Evolutionary conservation across 2,797 vertebrate genomes (phyloP).

Genomic region (Bryconaethiops microstoma): DNA sequence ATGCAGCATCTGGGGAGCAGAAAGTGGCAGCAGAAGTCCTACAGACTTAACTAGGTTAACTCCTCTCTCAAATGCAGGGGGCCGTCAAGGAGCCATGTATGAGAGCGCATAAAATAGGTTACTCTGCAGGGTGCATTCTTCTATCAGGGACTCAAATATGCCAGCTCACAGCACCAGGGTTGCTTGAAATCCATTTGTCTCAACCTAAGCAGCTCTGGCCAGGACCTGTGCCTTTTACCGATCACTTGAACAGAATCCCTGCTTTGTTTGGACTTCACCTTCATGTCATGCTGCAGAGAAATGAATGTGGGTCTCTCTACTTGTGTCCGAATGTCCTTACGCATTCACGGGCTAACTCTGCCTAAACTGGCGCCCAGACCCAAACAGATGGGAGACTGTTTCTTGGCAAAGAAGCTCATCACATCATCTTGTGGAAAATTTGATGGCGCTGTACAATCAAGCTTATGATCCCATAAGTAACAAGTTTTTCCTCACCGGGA

Average conservation of each 20-base stretch:
- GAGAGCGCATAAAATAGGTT: constrained; percentile 51
- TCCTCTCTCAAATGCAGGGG: constrained; percentile 26
- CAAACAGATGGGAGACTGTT: constrained; percentile 44
- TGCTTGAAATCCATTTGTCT: constrained; percentile 2
- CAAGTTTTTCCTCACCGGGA: constrained; percentile 5
- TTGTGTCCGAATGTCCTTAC: constrained; percentile 9
- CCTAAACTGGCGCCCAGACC: constrained; percentile 34
- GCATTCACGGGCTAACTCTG: constrained; percentile 11
- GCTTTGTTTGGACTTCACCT: neutral
- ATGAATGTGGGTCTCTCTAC: constrained; percentile 6
- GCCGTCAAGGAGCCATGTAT: constrained; percentile 36
- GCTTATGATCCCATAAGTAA: constrained; percentile 19
- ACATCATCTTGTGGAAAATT: constrained; percentile 19
- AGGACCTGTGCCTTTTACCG: neutral
- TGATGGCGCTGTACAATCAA: constrained; percentile 35
- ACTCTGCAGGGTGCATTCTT: constrained; percentile 29
- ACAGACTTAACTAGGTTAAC: constrained; percentile 59
- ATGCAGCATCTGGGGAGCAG: constrained; percentile 46
- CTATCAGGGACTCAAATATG: constrained; percentile 18
- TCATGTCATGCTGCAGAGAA: neutral
- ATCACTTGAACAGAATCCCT: neutral
- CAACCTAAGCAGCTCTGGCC: neutral
- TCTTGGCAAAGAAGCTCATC: constrained; percentile 33
- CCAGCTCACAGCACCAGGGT: constrained; percentile 16
- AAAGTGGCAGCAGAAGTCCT: constrained; percentile 46